Evolutionary conservation across 2,888 invertebrate genomes (phyloP).

Genomic region (Drosophila aldrichi): DNA sequence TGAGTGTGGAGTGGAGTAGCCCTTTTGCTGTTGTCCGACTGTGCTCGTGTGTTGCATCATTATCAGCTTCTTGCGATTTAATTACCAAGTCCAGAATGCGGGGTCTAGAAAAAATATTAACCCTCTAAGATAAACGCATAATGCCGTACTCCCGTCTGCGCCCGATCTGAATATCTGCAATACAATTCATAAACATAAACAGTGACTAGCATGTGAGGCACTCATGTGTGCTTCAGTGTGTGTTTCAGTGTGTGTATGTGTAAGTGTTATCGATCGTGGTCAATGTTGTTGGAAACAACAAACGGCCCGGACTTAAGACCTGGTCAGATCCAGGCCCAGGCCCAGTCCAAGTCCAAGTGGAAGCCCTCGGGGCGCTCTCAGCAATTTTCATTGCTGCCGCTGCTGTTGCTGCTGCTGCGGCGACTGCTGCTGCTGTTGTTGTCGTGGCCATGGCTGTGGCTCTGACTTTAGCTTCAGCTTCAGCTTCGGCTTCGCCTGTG

Average conservation of each 20-base stretch:
- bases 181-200: constrained; percentile 72
- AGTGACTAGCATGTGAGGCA: constrained; percentile 40
- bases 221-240: neutral
- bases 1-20: constrained; percentile 40
- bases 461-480: neutral
- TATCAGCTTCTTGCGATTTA: constrained; percentile 75
- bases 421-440: constrained; percentile 38
- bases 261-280: constrained; percentile 76
- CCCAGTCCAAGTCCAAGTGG: constrained; percentile 62
- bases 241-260: constrained; percentile 23
- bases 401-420: constrained; percentile 52
- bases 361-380: constrained; percentile 84
- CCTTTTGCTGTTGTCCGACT: constrained; percentile 52
- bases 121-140: constrained; percentile 73
- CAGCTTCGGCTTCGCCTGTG: constrained; percentile 24
- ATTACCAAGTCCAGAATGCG: constrained; percentile 67
- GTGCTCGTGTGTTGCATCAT: constrained; percentile 47
- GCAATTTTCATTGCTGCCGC: constrained; percentile 77
- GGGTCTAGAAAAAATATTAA: constrained; percentile 52
- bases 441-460: constrained; percentile 36
- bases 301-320: constrained; percentile 56
- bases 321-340: constrained; percentile 62
- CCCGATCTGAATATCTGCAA: constrained; percentile 55
- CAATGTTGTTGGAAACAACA: constrained; percentile 64
- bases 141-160: constrained; percentile 42